A percentile compares a stretch with the other conserved stretches of the same genome.
Conservation (phyloP, 2,113 vertebrate genomes). For the Hypanus sabinus region DNA sequence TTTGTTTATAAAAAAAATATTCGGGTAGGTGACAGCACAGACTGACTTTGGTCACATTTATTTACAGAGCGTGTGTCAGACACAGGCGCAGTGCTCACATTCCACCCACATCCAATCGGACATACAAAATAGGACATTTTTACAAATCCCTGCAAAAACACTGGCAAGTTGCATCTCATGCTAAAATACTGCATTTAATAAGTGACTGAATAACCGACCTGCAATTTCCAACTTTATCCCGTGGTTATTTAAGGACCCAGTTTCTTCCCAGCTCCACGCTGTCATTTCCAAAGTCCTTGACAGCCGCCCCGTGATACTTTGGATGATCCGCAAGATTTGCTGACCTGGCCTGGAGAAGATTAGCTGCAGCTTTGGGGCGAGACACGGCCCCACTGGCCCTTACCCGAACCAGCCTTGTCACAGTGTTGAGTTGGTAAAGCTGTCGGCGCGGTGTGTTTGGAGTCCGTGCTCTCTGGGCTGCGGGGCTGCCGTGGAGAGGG, state of each 20-base stretch:
- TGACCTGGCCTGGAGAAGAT: neutral
- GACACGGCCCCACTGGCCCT: neutral
- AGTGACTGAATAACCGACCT: neutral
- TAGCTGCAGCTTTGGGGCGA: neutral
- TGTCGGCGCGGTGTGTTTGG: neutral
- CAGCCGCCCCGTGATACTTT: neutral
- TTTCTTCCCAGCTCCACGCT: neutral
- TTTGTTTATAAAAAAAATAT: constrained; percentile 25
- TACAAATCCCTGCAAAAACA: constrained; percentile 39
- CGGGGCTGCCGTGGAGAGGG: no score
- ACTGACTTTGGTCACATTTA: constrained; percentile 17
- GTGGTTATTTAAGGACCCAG: neutral
- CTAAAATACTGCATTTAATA: constrained; percentile 39
- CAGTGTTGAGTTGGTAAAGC: neutral
- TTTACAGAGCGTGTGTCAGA: constrained; percentile 17
- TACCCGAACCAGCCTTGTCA: neutral
- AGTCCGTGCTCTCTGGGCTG: no score
- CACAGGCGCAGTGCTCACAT: neutral
- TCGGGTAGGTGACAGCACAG: neutral
- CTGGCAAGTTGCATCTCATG: constrained; percentile 38
- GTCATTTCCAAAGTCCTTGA: neutral
- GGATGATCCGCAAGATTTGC: neutral
- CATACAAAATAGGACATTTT: constrained; percentile 50
- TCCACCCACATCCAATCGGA: constrained; percentile 10
- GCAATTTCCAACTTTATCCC: constrained; percentile 1